Conservation (phyloP, 2,113 vertebrate species). For the Myiagra hebetior region DNA sequence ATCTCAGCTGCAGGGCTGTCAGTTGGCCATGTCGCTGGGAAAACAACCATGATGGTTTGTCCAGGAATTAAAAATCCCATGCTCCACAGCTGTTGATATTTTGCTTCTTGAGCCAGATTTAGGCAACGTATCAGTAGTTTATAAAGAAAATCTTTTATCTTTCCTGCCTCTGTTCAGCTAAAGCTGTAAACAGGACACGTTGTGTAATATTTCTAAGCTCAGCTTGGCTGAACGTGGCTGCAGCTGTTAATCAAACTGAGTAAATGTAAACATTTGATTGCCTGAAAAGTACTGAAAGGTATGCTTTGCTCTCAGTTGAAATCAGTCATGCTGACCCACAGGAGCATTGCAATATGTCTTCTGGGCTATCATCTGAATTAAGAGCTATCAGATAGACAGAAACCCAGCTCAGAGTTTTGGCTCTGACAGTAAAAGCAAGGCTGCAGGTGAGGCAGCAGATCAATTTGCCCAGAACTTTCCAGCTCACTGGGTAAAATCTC, state of each 20-base stretch:
- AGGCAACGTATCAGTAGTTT: background rate
- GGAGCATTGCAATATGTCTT: background rate
- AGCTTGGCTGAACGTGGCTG: background rate
- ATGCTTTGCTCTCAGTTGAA: background rate
- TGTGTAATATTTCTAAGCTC: background rate
- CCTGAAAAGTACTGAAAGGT: background rate
- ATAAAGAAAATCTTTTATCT: slow-evolving; percentile 2
- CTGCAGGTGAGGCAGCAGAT: background rate
- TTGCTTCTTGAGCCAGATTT: background rate
- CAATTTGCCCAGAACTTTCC: slow-evolving; percentile 11
- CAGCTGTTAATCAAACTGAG: slow-evolving; percentile 15
- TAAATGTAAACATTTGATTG: background rate
- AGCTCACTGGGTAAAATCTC: background rate
- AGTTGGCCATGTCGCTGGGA: background rate
- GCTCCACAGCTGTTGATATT: slow-evolving; percentile 11
- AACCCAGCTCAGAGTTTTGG: background rate
- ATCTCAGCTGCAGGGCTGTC: background rate
- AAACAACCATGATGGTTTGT: background rate
- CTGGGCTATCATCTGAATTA: background rate
- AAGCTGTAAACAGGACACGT: background rate
- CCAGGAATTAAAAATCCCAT: slow-evolving; percentile 12
- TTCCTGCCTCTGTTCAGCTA: background rate
- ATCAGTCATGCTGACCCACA: background rate
- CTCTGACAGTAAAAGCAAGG: background rate
- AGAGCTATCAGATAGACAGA: background rate